phyloP scores from a whole-genome alignment of 2,888 invertebrate species.

The Pandemis corylana region DNA sequence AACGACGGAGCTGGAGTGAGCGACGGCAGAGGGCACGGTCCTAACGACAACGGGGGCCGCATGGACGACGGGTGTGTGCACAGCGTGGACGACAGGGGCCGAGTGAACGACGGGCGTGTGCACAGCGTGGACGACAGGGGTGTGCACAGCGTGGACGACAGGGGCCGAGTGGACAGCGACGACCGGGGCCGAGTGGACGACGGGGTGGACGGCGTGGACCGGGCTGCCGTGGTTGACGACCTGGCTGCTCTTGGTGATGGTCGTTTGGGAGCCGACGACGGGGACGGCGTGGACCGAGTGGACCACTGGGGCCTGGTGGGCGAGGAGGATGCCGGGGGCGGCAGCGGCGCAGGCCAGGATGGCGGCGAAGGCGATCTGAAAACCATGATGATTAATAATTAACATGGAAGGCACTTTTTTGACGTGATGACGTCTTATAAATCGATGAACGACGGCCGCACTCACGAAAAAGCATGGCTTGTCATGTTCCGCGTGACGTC shows the following conservation, averaged over 20 bases:
- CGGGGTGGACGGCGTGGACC: conserved; percentile 53
- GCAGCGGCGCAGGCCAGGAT: conserved; percentile 81
- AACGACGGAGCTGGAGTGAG: conserved; percentile 75
- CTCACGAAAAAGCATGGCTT: no score
- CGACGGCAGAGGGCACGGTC: conserved; percentile 71
- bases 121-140: conserved; percentile 51
- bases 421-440: neutral
- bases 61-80: conserved; percentile 54
- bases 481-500: no score
- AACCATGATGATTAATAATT: neutral
- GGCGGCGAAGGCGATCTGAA: conserved; percentile 79
- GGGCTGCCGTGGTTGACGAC: conserved; percentile 76
- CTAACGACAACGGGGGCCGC: conserved; percentile 66
- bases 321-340: conserved; percentile 71
- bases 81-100: conserved; percentile 49
- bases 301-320: conserved; percentile 69
- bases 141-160: conserved; percentile 49
- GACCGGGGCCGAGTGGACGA: conserved; percentile 59
- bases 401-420: no score
- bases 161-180: conserved; percentile 57
- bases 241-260: conserved; percentile 79
- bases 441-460: no score
- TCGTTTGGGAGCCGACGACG: conserved; percentile 68
- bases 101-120: conserved; percentile 47
- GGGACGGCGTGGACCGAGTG: conserved; percentile 58